Evolutionary conservation across 2,888 invertebrate species (phyloP), one percentile per base, ranked within the genome.

Genomic region (Microctonus hyperodae): DNA sequence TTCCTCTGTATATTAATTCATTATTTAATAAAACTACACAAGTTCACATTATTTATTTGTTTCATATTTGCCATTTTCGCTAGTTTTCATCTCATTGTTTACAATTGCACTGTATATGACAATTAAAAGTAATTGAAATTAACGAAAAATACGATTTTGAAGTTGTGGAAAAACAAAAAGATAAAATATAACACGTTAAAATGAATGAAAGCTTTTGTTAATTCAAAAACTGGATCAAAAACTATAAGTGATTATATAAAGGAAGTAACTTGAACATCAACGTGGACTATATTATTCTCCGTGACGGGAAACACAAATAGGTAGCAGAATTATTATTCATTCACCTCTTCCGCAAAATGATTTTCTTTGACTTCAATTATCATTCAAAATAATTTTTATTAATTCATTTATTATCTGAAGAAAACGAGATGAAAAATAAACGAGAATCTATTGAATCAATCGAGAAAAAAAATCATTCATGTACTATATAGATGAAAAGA

Each of bases 31-130:
- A n/a, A n/a, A n/a, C n/a, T n/a, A n/a, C n/a, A n/a, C n/a, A n/a
- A n/a, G n/a, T n/a, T n/a, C n/a, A n/a, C n/a, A n/a, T n/a, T n/a
- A n/a, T n/a, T n/a, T n/a, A n/a, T n/a, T n/a, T 35, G 69, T 31
- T 66, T 75, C n/a, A 67, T 76, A 37, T 76, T 77, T 55, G 37
- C 58, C 1, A 69, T 77, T 7, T 68, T 76, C 20, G 67, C 70
- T 20, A 22, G 64, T 25, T 64, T 72, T 16, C 61, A 75, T 25
- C 63, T 68, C 5, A 61, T 70, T 31, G 77, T 77, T 20, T 70
- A 69, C 59, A 65, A 60, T 50, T 73, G 73, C 25, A 68, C 74
- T 10, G 65, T 70, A 13, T 70, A 13, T 48, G 37, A 11, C 72
- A 62, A 33, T 67, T 71, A 22, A 67, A 65, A 55, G 33, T 50